A percentile compares a stretch with the other conserved stretches of the same genome.
phyloP scores from a whole-genome alignment of 2,113 vertebrate genomes.

The Alethe diademata region DNA sequence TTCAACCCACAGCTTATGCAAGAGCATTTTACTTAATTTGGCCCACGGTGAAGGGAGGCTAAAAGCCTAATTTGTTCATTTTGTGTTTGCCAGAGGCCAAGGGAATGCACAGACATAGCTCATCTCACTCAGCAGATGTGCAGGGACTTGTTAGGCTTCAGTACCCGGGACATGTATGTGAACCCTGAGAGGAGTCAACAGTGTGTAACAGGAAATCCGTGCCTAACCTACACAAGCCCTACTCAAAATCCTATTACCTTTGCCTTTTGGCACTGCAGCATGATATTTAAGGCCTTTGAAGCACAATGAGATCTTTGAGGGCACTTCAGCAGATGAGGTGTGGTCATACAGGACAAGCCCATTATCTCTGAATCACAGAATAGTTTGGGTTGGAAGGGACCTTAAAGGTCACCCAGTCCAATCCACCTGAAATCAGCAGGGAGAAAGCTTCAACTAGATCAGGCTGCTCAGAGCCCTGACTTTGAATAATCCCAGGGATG shows the following conservation, averaged over 20 bases:
- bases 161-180: not conserved
- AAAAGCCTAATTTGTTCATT: constrained; percentile 50
- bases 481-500: not conserved
- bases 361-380: not conserved
- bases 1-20: constrained; percentile 7
- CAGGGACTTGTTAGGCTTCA: not conserved
- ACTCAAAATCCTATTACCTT: not conserved
- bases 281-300: not conserved
- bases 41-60: constrained; percentile 17
- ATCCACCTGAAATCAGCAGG: not conserved
- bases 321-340: not conserved
- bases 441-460: not conserved
- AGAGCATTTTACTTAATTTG: constrained; percentile 26
- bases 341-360: not conserved
- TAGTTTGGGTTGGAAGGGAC: not conserved
- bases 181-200: not conserved
- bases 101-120: not conserved
- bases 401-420: not conserved
- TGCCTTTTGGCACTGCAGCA: not conserved
- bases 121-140: not conserved
- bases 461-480: not conserved
- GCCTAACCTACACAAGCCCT: not conserved
- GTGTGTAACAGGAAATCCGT: not conserved
- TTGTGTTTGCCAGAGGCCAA: constrained; percentile 25
- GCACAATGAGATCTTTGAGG: not conserved